Evolutionary conservation across 1,140 invertebrate genomes (phyloP).

Genomic region (Tribolium madens): DNA sequence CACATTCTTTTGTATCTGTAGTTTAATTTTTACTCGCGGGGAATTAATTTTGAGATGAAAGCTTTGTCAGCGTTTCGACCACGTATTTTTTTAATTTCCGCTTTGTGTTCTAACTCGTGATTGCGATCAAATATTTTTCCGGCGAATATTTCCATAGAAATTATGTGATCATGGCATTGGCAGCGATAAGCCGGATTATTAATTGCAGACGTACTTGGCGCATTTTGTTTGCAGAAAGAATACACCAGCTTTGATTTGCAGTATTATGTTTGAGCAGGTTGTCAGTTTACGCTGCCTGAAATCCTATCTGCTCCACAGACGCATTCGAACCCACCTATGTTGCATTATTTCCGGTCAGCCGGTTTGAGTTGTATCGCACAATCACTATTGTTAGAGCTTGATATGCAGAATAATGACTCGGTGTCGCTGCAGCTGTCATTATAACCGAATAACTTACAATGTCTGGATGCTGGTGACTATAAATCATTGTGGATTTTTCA

Average conservation of each 20-base stretch:
- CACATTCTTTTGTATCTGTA: neutral
- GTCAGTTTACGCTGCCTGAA: constrained; percentile 1
- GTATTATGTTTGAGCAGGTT: constrained; percentile 18
- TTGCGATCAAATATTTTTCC: constrained; percentile 5
- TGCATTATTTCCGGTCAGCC: constrained; percentile 26
- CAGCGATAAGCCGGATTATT: neutral
- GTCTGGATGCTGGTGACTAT: constrained; percentile 2
- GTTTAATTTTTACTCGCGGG: neutral
- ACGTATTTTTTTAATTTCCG: neutral
- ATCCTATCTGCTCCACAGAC: neutral
- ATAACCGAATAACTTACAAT: constrained; percentile 8
- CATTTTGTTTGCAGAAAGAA: neutral
- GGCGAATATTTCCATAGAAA: neutral
- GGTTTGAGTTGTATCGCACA: constrained; percentile 8
- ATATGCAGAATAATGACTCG: constrained; percentile 15
- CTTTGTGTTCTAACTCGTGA: neutral
- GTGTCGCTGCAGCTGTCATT: constrained; percentile 18
- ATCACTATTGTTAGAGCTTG: neutral
- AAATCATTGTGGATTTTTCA: constrained; percentile 49
- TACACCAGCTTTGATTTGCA: neutral
- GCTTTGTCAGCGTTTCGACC: neutral
- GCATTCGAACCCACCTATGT: constrained; percentile 3
- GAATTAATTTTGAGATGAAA: neutral
- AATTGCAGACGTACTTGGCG: neutral
- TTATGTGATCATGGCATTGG: neutral